Percentiles rank a stretch among this genome's conserved stretches.
Conservation (phyloP, 2,113 vertebrate species). For the Martes martes region DNA sequence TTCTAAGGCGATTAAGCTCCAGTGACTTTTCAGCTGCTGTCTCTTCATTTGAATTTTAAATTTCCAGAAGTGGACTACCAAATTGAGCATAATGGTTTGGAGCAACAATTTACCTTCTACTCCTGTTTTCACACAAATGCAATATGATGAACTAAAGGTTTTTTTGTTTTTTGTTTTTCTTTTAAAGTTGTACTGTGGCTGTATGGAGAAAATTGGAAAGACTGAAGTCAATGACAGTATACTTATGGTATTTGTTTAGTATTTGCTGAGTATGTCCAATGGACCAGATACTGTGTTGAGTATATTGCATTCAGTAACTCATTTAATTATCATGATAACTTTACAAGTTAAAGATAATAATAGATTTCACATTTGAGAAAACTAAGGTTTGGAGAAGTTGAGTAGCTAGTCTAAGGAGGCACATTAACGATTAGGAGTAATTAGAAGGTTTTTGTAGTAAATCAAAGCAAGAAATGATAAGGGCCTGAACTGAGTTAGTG, state of each 20-base stretch:
- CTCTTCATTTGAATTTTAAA: slow-evolving; percentile 33
- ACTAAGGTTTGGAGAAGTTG: neutral
- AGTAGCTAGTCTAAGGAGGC: neutral
- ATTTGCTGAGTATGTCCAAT: neutral
- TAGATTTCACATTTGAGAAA: slow-evolving; percentile 37
- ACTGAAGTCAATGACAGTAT: slow-evolving; percentile 7
- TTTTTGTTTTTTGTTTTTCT: neutral
- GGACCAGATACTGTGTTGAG: neutral
- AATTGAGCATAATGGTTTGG: neutral
- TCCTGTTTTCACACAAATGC: neutral
- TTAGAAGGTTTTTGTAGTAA: neutral
- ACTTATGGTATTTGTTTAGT: slow-evolving; percentile 12
- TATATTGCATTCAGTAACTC: neutral
- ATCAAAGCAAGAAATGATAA: slow-evolving; percentile 23
- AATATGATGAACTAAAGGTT: neutral
- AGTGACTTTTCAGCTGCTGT: neutral
- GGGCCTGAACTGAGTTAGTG: neutral
- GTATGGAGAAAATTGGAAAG: neutral
- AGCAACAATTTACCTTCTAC: neutral
- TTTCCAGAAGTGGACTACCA: neutral
- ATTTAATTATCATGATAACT: slow-evolving; percentile 23
- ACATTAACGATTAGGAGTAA: neutral
- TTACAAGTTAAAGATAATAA: neutral
- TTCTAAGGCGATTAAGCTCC: neutral
- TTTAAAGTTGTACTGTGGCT: neutral